Conservation (phyloP, 2,113 vertebrate genomes). For the Benitochromis conjunctus region DNA sequence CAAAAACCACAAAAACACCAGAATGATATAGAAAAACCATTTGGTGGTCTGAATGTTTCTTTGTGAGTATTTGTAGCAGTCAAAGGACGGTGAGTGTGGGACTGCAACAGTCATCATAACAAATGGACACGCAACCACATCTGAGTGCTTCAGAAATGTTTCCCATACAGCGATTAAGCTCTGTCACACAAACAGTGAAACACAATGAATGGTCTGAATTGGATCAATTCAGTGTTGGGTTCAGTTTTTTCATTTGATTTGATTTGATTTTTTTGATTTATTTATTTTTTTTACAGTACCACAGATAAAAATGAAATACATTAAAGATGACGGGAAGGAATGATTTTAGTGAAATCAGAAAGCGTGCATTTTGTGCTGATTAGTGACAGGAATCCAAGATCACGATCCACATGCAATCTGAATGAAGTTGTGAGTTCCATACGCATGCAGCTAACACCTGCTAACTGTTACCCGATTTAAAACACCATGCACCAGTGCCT, state of each 20-base stretch:
- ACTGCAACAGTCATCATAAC: background rate
- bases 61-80: background rate
- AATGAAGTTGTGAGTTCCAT: background rate
- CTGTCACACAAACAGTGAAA: background rate
- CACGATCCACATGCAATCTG: conserved; percentile 2
- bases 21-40: background rate
- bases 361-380: background rate
- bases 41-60: background rate
- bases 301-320: background rate
- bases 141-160: background rate
- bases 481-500: background rate
- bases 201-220: background rate
- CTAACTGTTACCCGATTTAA: background rate
- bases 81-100: background rate
- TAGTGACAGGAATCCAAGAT: background rate
- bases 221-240: background rate
- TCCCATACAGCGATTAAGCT: background rate
- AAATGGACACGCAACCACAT: background rate
- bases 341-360: background rate
- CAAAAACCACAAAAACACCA: background rate
- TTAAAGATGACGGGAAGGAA: background rate
- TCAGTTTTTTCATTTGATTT: background rate
- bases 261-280: too few species aligned
- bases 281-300: background rate
- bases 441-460: conserved; percentile 2